A percentile compares a stretch with the other conserved stretches of the same genome.
These are phyloP conservation scores for Nymphalis io DNA, from an alignment of 1,140 invertebrate genomes.

Conservation along the genomic window DNA sequence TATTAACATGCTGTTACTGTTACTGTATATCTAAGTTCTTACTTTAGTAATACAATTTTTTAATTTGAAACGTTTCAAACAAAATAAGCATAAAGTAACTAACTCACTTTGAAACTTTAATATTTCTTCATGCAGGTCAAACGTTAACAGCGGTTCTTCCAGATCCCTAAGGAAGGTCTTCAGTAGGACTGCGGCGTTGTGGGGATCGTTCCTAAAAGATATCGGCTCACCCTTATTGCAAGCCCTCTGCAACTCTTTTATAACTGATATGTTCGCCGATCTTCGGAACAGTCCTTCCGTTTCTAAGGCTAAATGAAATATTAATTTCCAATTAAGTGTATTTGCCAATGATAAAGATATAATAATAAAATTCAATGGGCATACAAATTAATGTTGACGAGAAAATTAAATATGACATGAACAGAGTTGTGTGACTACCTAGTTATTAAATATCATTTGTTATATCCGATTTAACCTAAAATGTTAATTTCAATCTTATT, in stretches of 20 bases:
- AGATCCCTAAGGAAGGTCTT: conserved; percentile 97
- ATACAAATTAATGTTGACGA: too few relatives aligned
- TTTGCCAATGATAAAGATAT: too few relatives aligned
- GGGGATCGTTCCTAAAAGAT: conserved; percentile 90
- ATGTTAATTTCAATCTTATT: too few relatives aligned
- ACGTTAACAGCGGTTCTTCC: conserved; percentile 96
- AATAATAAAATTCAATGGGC: too few relatives aligned
- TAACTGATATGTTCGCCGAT: conserved; percentile 90
- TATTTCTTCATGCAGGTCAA: conserved; percentile 96
- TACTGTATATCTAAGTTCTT: too few relatives aligned
- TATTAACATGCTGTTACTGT: too few relatives aligned
- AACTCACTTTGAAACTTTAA: conserved; percentile 92
- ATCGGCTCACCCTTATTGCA: conserved; percentile 93
- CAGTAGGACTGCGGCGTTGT: conserved; percentile 95
- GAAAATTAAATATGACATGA: too few relatives aligned
- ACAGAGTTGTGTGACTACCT: too few relatives aligned
- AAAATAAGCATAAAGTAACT: conserved; percentile 31
- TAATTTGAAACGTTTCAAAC: not conserved
- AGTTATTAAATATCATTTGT: too few relatives aligned
- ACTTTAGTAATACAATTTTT: too few relatives aligned
- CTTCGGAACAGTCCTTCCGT: conserved; percentile 97
- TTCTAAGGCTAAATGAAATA: conserved; percentile 87
- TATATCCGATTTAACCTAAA: too few relatives aligned
- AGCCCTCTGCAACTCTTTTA: conserved; percentile 91
- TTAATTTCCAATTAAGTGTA: too few relatives aligned